These are phyloP conservation scores for Drosophila insularis DNA, from an alignment of 1,140 invertebrate genomes.

Conservation along the genomic window DNA sequence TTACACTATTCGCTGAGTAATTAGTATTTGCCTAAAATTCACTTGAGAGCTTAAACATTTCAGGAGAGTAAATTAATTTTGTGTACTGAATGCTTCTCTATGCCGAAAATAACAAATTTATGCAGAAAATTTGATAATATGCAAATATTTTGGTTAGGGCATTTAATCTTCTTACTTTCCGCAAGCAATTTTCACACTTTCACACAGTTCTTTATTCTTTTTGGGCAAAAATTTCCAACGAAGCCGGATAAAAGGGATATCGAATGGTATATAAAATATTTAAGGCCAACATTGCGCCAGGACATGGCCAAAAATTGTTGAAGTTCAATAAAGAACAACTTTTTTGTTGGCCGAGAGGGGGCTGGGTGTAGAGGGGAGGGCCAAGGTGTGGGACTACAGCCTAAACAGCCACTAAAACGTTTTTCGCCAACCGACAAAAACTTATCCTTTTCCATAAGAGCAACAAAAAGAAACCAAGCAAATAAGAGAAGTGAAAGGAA, in stretches of 20 bases:
- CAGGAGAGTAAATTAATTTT: neutral
- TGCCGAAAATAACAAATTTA: neutral
- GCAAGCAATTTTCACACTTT: neutral
- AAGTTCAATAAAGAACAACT: conserved; percentile 61
- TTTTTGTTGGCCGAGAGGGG: conserved; percentile 11
- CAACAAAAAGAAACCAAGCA: conserved; percentile 13
- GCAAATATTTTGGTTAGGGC: conserved; percentile 14
- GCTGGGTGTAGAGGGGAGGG: neutral
- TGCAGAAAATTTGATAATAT: conserved; percentile 1
- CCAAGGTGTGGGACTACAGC: neutral
- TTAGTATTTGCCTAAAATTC: no score
- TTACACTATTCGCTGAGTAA: no score
- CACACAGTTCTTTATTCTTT: neutral
- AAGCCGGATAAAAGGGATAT: conserved; percentile 25
- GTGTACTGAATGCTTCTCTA: neutral
- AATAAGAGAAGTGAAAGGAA: neutral
- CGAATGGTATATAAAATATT: conserved; percentile 67
- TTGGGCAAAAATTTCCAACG: conserved; percentile 18
- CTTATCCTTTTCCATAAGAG: conserved; percentile 62
- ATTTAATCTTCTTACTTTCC: conserved; percentile 19
- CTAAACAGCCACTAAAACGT: conserved; percentile 64
- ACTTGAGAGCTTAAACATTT: no score
- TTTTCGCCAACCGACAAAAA: conserved; percentile 65
- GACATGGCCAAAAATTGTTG: conserved; percentile 54
- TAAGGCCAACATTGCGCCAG: conserved; percentile 57